Evolutionary conservation across 2,113 vertebrate genomes (phyloP).

Genomic region (Agapornis roseicollis): DNA sequence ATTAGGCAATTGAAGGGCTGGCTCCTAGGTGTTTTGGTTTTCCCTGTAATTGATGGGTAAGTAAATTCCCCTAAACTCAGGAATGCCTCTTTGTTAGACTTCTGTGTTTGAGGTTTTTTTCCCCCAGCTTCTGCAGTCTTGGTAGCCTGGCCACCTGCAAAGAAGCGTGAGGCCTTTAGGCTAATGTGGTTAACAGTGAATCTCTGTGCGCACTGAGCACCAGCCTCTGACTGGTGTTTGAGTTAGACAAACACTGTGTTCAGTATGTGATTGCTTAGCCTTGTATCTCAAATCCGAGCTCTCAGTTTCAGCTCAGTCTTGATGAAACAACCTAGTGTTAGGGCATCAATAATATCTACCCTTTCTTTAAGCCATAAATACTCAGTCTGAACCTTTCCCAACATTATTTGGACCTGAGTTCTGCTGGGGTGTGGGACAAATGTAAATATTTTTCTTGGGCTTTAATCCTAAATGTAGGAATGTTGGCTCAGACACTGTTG

Average conservation of each 20-base stretch:
- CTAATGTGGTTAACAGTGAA: neutral
- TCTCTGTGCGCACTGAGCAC: neutral
- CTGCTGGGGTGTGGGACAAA: neutral
- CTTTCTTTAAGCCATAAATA: neutral
- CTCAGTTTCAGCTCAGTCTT: neutral
- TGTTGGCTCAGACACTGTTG: neutral
- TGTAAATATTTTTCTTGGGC: neutral
- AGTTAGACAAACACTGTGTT: neutral
- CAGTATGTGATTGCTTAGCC: neutral
- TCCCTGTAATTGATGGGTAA: neutral
- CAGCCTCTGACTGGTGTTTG: neutral
- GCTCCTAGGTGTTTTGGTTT: neutral
- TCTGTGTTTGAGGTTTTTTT: neutral
- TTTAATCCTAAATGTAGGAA: neutral
- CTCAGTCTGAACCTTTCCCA: neutral
- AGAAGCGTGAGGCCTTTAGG: neutral
- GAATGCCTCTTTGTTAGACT: neutral
- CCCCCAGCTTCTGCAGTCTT: neutral
- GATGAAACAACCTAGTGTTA: neutral
- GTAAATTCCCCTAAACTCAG: neutral
- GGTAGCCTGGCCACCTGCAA: slow-evolving; percentile 27
- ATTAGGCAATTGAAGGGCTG: neutral
- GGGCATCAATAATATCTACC: neutral
- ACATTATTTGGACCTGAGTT: neutral
- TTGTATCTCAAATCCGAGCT: neutral